phyloP scores from a whole-genome alignment of 2,797 vertebrate species.

The Erithacus rubecula region DNA sequence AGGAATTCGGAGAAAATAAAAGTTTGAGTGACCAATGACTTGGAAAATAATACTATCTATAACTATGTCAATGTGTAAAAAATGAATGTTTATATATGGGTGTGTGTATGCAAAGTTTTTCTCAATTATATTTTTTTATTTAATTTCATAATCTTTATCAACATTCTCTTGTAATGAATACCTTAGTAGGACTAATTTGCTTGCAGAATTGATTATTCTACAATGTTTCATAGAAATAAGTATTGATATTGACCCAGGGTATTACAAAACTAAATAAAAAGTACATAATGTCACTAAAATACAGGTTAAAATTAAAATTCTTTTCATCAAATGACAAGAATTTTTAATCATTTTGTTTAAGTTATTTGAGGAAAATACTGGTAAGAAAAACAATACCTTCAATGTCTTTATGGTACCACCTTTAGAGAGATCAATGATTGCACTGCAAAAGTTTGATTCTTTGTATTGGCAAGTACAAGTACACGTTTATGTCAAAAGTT shows the following conservation, averaged over 20 bases:
- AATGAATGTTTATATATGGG: fast-evolving
- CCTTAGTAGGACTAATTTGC: neutral
- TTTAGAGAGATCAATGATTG: neutral
- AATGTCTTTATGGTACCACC: fast-evolving
- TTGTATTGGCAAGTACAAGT: neutral
- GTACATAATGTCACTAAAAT: neutral
- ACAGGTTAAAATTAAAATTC: neutral
- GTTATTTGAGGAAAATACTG: neutral
- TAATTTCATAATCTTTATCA: neutral
- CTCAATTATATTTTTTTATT: neutral
- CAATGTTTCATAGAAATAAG: neutral
- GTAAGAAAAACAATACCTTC: neutral
- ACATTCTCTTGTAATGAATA: neutral
- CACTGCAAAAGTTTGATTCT: neutral
- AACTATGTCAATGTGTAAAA: neutral
- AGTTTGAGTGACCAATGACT: neutral
- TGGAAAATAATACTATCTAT: neutral
- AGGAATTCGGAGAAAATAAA: neutral
- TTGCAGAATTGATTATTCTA: neutral
- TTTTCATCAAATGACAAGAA: neutral
- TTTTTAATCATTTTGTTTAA: neutral
- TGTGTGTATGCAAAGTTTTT: neutral
- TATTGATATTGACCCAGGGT: neutral
- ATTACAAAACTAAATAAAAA: neutral
- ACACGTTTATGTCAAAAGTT: neutral